Evolutionary conservation across 2,113 vertebrate genomes (phyloP), one percentile per base, ranked within the genome.

Genomic region (Oenanthe oenanthe): DNA sequence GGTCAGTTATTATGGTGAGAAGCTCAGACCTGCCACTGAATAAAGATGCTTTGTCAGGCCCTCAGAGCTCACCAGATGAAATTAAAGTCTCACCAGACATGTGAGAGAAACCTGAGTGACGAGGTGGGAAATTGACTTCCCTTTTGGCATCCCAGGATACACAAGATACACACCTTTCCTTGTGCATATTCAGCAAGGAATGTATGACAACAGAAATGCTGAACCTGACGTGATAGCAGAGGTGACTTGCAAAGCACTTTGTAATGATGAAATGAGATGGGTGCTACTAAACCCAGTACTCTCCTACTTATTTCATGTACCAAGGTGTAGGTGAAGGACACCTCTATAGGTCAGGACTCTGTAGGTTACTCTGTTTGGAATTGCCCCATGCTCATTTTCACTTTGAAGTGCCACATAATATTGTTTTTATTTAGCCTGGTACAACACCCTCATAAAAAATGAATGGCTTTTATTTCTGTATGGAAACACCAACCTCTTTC

Each of bases 341-440:
- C 38, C 50, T 85, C 34, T 62, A 18, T 11, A 74, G 51, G 16
- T 78, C 70, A 72, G 34, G 53, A 42, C 10, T 4, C 25, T 45
- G 32, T 48, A 68, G 26, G 57, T 57, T 70, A 42, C 25, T 67
- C 31, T 68, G 9, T 19, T 83, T 28, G 47, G 43, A 56, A 58
- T 56, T 94, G 89, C 75, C 81, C 67, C 85, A 91, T 95, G 91
- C 71, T 79, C 29, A 86, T 96, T 96, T 96, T 90, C 84, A 79
- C 71, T 88, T 83, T 86, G 73, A 96, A 97, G 89, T 93, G 75
- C 73, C 38, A 34, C 54, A 47, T 81, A 83, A 75, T 80, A 57
- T 93, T 95, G 63, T 95, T 97, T 96, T 96, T 95, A 94, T 96
- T 95, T 97, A 96, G 84, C 68, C 89, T 96, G 83, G 43, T 87